phyloP scores from a whole-genome alignment of 2,113 vertebrate genomes.

The Dolichallabes microphthalmus region DNA sequence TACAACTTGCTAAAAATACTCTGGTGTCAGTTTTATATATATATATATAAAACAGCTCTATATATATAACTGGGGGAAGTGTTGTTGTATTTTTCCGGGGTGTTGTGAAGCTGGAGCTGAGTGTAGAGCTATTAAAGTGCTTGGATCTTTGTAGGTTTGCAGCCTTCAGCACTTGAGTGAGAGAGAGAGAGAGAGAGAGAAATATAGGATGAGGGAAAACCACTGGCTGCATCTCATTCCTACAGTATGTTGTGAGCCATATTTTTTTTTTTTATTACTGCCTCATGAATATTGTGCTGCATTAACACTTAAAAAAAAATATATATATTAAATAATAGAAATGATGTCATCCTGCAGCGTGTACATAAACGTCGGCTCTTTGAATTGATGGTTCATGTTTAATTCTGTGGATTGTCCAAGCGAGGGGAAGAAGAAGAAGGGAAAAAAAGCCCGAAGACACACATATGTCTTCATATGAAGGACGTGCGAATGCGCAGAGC shows the following conservation, averaged over 20 bases:
- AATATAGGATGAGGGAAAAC: neutral
- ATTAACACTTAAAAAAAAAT: neutral
- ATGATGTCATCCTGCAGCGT: conserved; percentile 45
- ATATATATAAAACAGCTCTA: neutral
- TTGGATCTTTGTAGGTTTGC: neutral
- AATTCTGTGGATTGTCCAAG: neutral
- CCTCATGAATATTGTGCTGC: conserved; percentile 35
- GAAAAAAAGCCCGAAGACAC: conserved; percentile 58
- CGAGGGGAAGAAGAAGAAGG: conserved; percentile 35
- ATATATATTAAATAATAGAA: conserved; percentile 25
- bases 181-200: neutral
- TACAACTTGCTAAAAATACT: neutral
- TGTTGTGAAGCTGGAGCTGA: neutral
- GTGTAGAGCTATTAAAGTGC: neutral
- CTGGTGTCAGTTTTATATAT: neutral
- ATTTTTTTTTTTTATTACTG: conserved; percentile 13
- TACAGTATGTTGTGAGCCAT: conserved; percentile 20
- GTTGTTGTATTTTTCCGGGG: neutral
- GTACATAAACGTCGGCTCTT: conserved; percentile 28
- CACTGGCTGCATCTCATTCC: neutral
- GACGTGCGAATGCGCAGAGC: conserved; percentile 59
- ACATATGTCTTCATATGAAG: conserved; percentile 61
- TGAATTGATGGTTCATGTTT: conserved; percentile 26
- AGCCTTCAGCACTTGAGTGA: neutral
- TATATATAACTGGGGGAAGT: neutral